Evolutionary conservation across 2,888 invertebrate genomes (phyloP), one percentile per base, ranked within the genome.

Genomic region (Acanthococcus lagerstroemiae): DNA sequence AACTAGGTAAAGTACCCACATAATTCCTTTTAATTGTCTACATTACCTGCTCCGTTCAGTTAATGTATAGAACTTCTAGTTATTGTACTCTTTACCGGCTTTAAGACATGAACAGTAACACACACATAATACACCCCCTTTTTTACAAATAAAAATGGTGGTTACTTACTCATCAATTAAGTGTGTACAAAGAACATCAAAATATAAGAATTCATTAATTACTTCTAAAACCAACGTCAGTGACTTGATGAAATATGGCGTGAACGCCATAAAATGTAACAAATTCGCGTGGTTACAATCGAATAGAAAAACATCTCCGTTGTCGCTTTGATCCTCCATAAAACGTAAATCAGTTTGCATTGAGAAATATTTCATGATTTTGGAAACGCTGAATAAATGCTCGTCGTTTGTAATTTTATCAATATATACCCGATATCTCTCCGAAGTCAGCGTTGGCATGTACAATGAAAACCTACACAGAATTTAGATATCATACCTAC

Each of bases 281-380:
- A 57, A 24, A 9, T 48, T 46, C 6, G 48, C 22, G n/a, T 57
- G 25, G 21, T 66, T 57, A 50, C 66, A 66, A 25, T 66, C 66
- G 15, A 66, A 66, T 27, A 66, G 27, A 26, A 66, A 48, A n/a
- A 66, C 30, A 27, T 66, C 66, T 1, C 66, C 66, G n/a, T 50
- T 48, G n/a, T 66, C 48, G n/a, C 17, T n/a, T 7, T 24, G 27
- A n/a, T 21, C 57, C 22, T 66, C 27, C 24, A 66, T n/a, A 7
- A 26, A 27, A 17, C 45, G 45, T 12, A 66, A 19, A 17, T 66
- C 66, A 3, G 57, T 66, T 50, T 66, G 56, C 66, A 66, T 66
- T n/a, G 55, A 50, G 17, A 44, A 66, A 15, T 50, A 66, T 50
- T 57, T 27, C 52, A 66, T 66, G 46, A 66, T 66, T 50, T 48